Base-by-base conservation (phyloP, 2,888 invertebrate species). In the Homarus gammarus region DNA sequence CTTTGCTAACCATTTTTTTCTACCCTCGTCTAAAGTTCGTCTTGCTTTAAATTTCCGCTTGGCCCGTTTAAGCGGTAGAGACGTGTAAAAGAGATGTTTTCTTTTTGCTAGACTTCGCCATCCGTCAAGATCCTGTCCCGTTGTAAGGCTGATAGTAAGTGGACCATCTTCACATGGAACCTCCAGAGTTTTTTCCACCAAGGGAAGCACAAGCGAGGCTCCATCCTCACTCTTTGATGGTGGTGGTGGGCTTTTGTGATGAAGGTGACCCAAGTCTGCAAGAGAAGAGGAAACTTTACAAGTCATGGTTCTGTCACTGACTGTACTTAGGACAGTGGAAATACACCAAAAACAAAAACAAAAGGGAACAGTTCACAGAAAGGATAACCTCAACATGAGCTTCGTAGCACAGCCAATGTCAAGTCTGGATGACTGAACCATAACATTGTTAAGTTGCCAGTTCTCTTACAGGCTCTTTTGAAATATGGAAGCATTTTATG, bases 141-240 rank as follows among this genome's bases (percentile, higher is more conserved):
- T 79, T 31, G 87, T 87, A 27, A 84, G 77, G n/a, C 87, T 88
- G 73, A 91, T 91, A 68, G 90, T 91, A 15, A 91, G 85, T 18
- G 90, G 87, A 15, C 90, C 90, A 49, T 88, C 88, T 49, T 88
- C 84, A 68, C 88, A 83, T 12, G 84, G 83, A 31, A 91, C 88
- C 56, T 91, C 90, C 27, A 91, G 56, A n/a, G 84, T 84, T 31
- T 78, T 78, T 49, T 84, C 84, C 61, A 73, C 72, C 56, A 84
- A 27, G 3, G 82, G 82, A 27, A n/a, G 82, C 12, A 40, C 2
- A 12, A 44, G 27, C 10, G 70, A 82, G 44, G 51, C 10, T 27
- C n/a, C 33, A 44, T 82, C 82, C 27, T 82, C 64, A 64, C 36
- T 82, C 68, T 82, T 82, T n/a, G 82, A 27, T 12, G 64, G 64